Percentiles rank a stretch among this genome's conserved stretches.
phyloP scores from a whole-genome alignment of 2,888 invertebrate species.

The Gisinianus flammeolus region DNA sequence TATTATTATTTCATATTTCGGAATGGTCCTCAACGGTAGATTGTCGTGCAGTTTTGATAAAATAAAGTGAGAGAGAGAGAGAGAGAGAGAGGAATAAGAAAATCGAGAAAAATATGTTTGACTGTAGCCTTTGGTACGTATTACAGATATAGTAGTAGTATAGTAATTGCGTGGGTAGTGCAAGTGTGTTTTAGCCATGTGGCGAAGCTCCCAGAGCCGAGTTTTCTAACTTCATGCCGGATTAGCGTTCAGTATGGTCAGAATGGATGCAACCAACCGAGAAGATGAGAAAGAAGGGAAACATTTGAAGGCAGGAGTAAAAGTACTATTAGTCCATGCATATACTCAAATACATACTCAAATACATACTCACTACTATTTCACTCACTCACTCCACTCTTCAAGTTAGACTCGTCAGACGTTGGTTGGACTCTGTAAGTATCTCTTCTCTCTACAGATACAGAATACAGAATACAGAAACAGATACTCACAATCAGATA shows the following conservation, averaged over 20 bases:
- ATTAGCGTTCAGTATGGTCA: conserved; percentile 59
- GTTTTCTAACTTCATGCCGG: conserved; percentile 59
- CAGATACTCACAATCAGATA: no score
- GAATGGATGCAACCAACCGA: conserved; percentile 58
- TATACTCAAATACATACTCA: neutral
- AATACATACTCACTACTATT: neutral
- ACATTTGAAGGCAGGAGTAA: conserved; percentile 41
- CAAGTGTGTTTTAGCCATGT: conserved; percentile 51
- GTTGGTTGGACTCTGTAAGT: no score
- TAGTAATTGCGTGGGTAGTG: conserved; percentile 36
- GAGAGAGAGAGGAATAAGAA: conserved; percentile 9
- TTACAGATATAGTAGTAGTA: no score
- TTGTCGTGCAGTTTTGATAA: no score
- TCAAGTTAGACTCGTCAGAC: no score
- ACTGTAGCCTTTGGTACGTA: conserved; percentile 25
- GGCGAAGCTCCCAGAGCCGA: conserved; percentile 53
- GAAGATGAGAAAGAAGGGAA: conserved; percentile 58
- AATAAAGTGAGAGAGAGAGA: conserved; percentile 18
- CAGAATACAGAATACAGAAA: no score
- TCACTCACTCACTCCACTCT: no score
- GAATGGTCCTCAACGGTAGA: neutral
- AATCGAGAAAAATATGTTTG: conserved; percentile 35
- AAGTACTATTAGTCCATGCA: conserved; percentile 33
- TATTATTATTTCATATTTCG: neutral
- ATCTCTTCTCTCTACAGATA: no score